These are phyloP conservation scores for Xyliphius kryptos DNA, from an alignment of 2,113 vertebrate genomes.

Conservation along the genomic window DNA sequence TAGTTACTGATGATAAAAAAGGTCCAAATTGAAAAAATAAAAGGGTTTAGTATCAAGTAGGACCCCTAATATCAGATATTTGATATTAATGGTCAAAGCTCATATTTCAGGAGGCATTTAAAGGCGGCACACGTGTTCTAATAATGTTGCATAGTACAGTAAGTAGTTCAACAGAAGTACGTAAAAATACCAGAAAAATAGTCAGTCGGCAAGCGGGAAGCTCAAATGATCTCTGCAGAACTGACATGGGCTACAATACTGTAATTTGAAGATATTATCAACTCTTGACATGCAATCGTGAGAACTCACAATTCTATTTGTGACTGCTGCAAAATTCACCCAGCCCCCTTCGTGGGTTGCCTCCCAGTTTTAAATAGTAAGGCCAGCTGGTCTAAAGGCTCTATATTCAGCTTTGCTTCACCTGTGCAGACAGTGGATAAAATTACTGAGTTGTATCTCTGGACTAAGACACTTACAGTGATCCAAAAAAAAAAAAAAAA, in stretches of 20 bases:
- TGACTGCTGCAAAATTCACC: conserved; percentile 44
- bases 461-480: conserved; percentile 14
- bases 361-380: conserved; percentile 67
- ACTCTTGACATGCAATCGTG: no score
- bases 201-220: no score
- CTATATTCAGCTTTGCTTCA: conserved; percentile 70
- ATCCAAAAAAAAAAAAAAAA: conserved; percentile 11
- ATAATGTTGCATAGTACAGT: no score
- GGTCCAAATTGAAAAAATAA: not conserved
- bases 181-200: no score
- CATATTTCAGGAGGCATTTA: conserved; percentile 28
- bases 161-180: no score
- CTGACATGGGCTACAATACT: no score
- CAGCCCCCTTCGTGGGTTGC: conserved; percentile 26
- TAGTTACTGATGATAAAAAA: not conserved
- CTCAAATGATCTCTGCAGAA: no score
- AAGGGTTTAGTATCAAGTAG: conserved; percentile 8
- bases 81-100: conserved; percentile 24
- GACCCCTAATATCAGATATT: not conserved
- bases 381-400: conserved; percentile 62
- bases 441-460: conserved; percentile 54
- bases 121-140: not conserved
- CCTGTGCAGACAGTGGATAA: conserved; percentile 59
- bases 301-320: conserved; percentile 8
- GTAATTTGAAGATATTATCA: no score